Percentiles rank a stretch among this genome's conserved stretches.
Conservation (phyloP, 2,113 vertebrate species). For the Ammospiza nelsoni region DNA sequence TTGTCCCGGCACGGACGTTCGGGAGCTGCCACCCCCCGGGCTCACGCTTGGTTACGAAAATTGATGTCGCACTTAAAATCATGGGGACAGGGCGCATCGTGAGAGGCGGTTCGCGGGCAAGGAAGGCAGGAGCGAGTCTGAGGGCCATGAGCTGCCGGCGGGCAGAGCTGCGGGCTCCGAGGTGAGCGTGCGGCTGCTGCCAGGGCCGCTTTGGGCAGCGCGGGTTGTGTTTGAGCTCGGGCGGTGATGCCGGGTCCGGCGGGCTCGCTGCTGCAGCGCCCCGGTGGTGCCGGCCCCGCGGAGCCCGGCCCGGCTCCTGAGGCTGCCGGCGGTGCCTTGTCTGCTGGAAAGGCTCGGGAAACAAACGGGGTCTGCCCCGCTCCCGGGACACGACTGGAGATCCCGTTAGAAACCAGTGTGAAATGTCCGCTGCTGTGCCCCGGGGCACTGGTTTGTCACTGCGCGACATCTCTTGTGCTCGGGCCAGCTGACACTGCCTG, state of each 20-base stretch:
- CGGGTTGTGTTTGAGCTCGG: neutral
- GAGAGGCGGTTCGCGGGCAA: neutral
- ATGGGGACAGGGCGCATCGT: neutral
- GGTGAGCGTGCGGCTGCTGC: neutral
- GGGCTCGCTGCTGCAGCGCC: neutral
- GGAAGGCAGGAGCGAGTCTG: neutral
- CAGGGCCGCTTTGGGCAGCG: neutral
- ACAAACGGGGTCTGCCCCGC: neutral
- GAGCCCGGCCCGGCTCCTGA: neutral
- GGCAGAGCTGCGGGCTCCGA: neutral
- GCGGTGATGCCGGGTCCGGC: no score
- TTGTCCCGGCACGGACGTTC: no score
- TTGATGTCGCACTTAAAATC: neutral
- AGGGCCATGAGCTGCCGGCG: neutral
- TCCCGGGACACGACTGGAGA: neutral
- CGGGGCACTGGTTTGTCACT: neutral
- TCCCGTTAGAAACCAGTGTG: neutral
- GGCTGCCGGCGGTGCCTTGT: neutral
- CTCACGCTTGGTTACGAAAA: neutral
- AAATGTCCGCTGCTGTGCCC: no score
- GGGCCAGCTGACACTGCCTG: neutral
- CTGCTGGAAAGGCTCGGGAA: neutral
- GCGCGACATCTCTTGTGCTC: neutral
- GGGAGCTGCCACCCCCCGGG: neutral
- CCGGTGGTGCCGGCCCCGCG: neutral